Conservation (phyloP, 1,140 invertebrate species). For the Colletes gigas region DNA sequence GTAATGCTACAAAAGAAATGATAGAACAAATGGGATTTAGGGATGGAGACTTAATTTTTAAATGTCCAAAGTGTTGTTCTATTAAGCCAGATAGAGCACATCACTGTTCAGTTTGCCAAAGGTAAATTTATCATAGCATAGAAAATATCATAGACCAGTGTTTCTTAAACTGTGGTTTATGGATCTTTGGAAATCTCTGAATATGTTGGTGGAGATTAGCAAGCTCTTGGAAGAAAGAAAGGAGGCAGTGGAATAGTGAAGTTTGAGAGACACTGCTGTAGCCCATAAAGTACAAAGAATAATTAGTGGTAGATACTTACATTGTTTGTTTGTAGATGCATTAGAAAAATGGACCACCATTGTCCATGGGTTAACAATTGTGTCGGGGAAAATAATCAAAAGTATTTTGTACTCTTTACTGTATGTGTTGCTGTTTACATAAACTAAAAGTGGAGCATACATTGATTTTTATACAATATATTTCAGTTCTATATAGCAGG, state of each 20-base stretch:
- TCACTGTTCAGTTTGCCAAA: conserved; percentile 98
- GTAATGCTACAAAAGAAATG: conserved; percentile 99
- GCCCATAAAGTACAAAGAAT: background rate
- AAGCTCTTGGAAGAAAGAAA: too few relatives aligned
- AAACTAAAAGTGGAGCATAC: background rate
- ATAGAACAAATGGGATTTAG: conserved; percentile 96
- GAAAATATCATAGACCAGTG: background rate
- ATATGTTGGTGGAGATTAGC: too few relatives aligned
- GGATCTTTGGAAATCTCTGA: too few relatives aligned
- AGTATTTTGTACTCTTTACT: conserved; percentile 99
- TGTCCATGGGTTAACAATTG: conserved; percentile 99
- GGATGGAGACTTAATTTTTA: conserved; percentile 97
- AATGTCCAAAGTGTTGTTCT: conserved; percentile 99
- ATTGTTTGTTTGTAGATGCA: conserved; percentile 84
- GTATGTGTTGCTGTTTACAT: conserved; percentile 84
- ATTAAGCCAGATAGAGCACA: conserved; percentile 99
- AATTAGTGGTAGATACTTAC: conserved; percentile 14
- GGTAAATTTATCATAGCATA: conserved; percentile 73
- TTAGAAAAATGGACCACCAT: conserved; percentile 99
- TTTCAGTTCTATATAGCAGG: conserved; percentile 98
- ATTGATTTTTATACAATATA: conserved; percentile 26
- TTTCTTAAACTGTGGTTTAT: too few relatives aligned
- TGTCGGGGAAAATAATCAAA: conserved; percentile 99
- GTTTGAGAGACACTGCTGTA: too few relatives aligned
- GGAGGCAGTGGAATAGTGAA: too few relatives aligned